These are phyloP conservation scores for Drosophila pseudotalamancana DNA, from an alignment of 2,888 invertebrate species.

Conservation along the genomic window DNA sequence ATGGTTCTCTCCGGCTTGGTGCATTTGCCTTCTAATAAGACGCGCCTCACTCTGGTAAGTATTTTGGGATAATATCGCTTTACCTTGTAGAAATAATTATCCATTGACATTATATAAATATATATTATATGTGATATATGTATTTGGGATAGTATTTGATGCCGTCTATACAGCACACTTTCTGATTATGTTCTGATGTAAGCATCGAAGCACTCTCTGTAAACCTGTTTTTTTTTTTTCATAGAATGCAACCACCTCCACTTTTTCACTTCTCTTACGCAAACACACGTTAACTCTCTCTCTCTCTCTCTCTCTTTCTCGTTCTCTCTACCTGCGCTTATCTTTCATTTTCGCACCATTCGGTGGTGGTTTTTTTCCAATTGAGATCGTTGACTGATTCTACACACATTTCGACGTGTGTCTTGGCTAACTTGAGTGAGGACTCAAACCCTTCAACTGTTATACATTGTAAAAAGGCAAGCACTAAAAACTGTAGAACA, in stretches of 20 bases:
- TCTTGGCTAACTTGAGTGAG: conserved; percentile 31
- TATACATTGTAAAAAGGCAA: conserved; percentile 21
- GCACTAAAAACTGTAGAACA: background rate
- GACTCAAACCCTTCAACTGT: conserved; percentile 51
- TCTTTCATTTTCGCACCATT: background rate
- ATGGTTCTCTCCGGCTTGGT: conserved; percentile 44
- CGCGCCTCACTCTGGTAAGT: conserved; percentile 13
- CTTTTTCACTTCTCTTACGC: background rate
- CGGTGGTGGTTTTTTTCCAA: conserved; percentile 30
- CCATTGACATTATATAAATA: conserved; percentile 25
- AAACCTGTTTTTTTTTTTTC: conserved; percentile 13
- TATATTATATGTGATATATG: background rate
- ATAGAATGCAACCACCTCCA: background rate
- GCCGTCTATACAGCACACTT: background rate
- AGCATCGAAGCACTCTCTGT: conserved; percentile 3
- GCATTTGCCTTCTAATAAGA: conserved; percentile 30
- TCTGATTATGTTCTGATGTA: conserved; percentile 16
- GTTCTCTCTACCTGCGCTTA: background rate
- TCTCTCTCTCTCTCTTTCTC: background rate
- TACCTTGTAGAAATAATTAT: conserved; percentile 47
- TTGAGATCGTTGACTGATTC: conserved; percentile 20
- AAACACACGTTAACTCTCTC: background rate
- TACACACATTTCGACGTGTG: background rate
- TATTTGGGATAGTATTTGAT: background rate
- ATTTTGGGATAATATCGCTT: conserved; percentile 32